A percentile compares a stretch with the other conserved stretches of the same genome.
These are phyloP conservation scores for Microcebus murinus DNA, from an alignment of 2,113 vertebrate genomes.

Conservation along the genomic window DNA sequence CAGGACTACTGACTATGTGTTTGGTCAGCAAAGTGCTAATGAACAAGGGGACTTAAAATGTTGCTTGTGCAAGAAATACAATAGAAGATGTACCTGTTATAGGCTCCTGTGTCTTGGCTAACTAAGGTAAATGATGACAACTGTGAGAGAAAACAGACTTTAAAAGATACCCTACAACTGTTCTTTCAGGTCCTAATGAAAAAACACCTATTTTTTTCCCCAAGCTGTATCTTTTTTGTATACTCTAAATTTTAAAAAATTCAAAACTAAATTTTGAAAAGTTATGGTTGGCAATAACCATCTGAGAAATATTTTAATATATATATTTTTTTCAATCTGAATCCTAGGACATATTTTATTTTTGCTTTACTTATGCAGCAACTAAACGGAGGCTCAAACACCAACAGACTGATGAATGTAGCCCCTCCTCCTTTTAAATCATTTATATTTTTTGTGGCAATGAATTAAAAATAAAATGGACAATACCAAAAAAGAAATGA, in stretches of 20 bases:
- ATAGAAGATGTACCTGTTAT: background rate
- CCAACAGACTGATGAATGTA: constrained; percentile 17
- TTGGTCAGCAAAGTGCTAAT: constrained; percentile 64
- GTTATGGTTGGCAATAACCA: background rate
- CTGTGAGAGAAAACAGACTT: background rate
- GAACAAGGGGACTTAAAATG: constrained; percentile 56
- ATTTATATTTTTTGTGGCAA: background rate
- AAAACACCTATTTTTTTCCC: background rate
- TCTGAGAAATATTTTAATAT: background rate
- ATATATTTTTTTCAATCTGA: background rate
- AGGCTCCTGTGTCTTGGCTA: background rate
- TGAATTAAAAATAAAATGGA: constrained; percentile 39
- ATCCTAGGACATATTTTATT: background rate
- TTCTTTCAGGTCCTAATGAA: background rate
- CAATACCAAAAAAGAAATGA: background rate
- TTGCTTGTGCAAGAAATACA: constrained; percentile 58
- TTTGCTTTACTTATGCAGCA: background rate
- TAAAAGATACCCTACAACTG: background rate
- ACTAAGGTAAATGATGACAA: background rate
- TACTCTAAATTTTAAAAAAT: constrained; percentile 24
- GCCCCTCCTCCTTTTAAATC: background rate
- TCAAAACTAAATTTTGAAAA: constrained; percentile 23
- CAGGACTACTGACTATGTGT: background rate
- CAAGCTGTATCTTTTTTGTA: background rate
- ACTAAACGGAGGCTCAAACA: background rate